Evolutionary conservation across 2,113 vertebrate species (phyloP).

Genomic region (Hirundichthys speculiger): DNA sequence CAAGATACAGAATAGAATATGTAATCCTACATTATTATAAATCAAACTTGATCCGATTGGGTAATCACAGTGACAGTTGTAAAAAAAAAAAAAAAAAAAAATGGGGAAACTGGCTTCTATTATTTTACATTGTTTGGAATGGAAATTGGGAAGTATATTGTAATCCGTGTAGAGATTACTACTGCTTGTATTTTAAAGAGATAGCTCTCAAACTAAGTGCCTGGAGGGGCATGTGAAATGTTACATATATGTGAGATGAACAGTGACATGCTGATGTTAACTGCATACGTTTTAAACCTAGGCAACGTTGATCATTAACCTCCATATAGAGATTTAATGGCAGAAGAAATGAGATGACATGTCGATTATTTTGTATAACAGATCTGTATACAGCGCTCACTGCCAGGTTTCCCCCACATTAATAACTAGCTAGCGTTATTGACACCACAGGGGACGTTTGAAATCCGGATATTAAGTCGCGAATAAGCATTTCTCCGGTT

Average conservation of each 20-base stretch:
- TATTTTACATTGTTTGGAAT: no score
- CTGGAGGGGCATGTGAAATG: conserved; percentile 26
- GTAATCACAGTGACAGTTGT: no score
- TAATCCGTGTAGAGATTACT: not conserved
- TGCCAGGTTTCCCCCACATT: conserved; percentile 24
- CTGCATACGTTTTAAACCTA: conserved; percentile 13
- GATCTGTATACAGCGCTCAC: not conserved
- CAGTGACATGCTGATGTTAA: conserved; percentile 29
- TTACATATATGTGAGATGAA: conserved; percentile 41
- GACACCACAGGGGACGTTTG: not conserved
- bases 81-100: no score
- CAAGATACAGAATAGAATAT: not conserved
- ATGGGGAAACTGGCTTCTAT: no score
- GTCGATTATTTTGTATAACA: not conserved
- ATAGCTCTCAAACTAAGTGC: not conserved
- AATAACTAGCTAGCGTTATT: not conserved
- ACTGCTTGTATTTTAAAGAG: not conserved
- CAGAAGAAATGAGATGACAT: not conserved
- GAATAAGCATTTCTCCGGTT: not conserved
- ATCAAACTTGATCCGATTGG: not conserved
- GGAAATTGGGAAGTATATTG: not conserved
- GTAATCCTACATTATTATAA: conserved; percentile 41
- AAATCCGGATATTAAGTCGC: not conserved
- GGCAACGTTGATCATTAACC: not conserved
- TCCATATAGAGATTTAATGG: not conserved